Base-by-base conservation (phyloP, 2,888 invertebrate species). In the Eudasyphora cyanicolor region DNA sequence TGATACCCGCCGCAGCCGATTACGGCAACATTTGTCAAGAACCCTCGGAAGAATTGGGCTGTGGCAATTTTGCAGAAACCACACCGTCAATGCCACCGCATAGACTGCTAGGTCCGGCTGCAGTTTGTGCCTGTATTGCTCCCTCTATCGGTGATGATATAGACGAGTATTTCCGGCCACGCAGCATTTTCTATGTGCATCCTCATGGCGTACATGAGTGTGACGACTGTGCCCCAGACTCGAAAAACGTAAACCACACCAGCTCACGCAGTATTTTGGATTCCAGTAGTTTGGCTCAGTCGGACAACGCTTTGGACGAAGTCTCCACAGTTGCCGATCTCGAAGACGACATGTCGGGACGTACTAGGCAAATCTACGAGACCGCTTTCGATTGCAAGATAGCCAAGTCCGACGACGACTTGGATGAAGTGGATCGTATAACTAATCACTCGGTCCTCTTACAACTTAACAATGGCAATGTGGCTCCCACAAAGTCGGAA, bases 301-400 rank as follows among this genome's bases (percentile, higher is more conserved):
- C 87, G 7, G 79, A 86, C 62, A 84, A 85, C 75, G 85, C 84
- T 64, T 73, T 85, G 8, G 81, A 83, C 32, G 60, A 74, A 17
- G 82, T 67, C 8, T 84, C 86, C 54, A 74, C 77, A 12, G 51
- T 76, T 45, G 74, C 17, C 3, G 88, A 87, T 45, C 87, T 88
- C 60, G 93, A 92, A 51, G 92, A 92, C 88, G 93, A 93, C 80
- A 94, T 94, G 93, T 93, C 94, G 14, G 87, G 88, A 35, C 93
- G 95, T 79, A 94, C 94, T 91, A 94, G 96, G 89, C 96, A 96
- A 92, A 94, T 97, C 77, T 97, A 97, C 92, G 97, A 97, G 92
- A 97, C 97, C 78, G 97, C 97, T 80, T 97, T 97, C 92, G 97
- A 97, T 92, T 96, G 96, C 92, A 96, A 96, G 92, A 95, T 97